phyloP scores from a whole-genome alignment of 2,888 invertebrate genomes.

The Seira musarum region DNA sequence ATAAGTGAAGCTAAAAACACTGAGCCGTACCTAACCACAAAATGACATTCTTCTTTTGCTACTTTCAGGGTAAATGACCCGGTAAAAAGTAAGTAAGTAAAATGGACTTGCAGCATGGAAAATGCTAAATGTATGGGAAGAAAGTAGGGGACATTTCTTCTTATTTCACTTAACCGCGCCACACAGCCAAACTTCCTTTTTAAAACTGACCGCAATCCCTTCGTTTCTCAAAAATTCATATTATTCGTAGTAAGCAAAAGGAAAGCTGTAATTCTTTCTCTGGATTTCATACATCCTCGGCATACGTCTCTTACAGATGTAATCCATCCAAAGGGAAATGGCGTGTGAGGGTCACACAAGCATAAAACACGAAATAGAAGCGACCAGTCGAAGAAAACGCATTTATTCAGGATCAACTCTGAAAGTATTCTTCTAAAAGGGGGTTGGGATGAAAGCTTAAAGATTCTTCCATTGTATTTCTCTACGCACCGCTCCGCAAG shows the following conservation, averaged over 20 bases:
- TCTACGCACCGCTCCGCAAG: background rate
- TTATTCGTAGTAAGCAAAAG: conserved; percentile 26
- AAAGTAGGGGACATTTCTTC: background rate
- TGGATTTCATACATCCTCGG: conserved; percentile 12
- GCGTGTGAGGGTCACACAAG: conserved; percentile 51
- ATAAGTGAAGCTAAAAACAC: no score
- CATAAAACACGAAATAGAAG: conserved; percentile 50
- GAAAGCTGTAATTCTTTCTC: conserved; percentile 17
- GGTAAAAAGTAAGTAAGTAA: conserved; percentile 15
- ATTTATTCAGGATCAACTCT: conserved; percentile 51
- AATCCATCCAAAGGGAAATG: conserved; percentile 49
- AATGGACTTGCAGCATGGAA: conserved; percentile 23
- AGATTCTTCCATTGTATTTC: no score
- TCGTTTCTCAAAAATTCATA: conserved; percentile 20
- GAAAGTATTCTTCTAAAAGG: no score
- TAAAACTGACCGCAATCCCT: conserved; percentile 39
- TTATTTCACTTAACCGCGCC: no score
- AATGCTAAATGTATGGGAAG: conserved; percentile 10
- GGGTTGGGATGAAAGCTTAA: conserved; percentile 39
- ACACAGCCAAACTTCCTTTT: no score
- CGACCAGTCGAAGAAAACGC: conserved; percentile 34
- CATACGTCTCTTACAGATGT: conserved; percentile 43
- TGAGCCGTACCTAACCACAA: no score
- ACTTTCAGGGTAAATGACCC: conserved; percentile 32
- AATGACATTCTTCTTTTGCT: background rate